Evolutionary conservation across 2,113 vertebrate species (phyloP), one percentile per base, ranked within the genome.

Genomic region (Oncorhynchus masou): DNA sequence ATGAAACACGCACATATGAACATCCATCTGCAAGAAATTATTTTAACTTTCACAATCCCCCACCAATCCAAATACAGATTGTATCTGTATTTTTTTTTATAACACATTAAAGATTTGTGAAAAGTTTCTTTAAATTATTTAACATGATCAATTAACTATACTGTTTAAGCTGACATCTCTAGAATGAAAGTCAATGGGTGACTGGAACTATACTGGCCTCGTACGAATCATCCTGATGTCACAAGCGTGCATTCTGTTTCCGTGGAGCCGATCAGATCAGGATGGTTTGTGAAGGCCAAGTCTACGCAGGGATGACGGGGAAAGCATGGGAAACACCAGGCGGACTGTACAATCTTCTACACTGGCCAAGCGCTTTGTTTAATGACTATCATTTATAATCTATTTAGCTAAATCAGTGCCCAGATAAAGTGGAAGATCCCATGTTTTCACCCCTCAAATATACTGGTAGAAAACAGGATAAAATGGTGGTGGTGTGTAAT

Each of bases 301-400:
- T 88, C 80, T 87, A 85, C 90, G 90, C 89, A 91, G 85, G 83
- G 13, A 68, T 70, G 71, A 65, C 74, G 76, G 86, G 77, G 75
- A 54, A 54, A 78, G 87, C 80, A 84, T 80, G 45, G 80, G 84
- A 85, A 85, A 87, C 88, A 92, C 87, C 82, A 84, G 83, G 89
- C 90, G 86, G 84, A 89, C 92, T 93, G 88, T 92, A 93, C 91
- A 91, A 81, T 90, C 81, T 86, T 87, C 84, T 88, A 90, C 74
- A 88, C 69, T 82, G 84, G 88, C 85, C 85, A 93, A 91, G 88
- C 88, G 16, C 70, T 86, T 86, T 78, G 48, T 85, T 74, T 82
- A 31, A 70, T 74, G 73, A 84, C 66, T 82, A 48, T 54, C 70
- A 24, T 78, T 76, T 59, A 80, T 78, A 79, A 74, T 83, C 77